Base-by-base conservation (phyloP, 2,797 vertebrate genomes). In the Mormyrus hasselquistii region DNA sequence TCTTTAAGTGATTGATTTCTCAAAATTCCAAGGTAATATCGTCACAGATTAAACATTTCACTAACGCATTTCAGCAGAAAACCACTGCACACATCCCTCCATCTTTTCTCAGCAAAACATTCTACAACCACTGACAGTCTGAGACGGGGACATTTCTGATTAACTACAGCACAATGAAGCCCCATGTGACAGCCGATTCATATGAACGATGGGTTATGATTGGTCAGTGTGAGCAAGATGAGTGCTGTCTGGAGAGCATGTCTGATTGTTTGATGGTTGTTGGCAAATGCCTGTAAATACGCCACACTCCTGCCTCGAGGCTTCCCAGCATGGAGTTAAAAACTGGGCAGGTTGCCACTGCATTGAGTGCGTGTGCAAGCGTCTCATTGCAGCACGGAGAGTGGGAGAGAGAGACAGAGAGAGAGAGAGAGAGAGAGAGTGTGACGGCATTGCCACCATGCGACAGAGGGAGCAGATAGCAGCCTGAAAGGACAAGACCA, bases 381-480 rank as follows among this genome's bases (percentile, higher is more conserved):
- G 4, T 59, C 59, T 49, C 16, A 19, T 22, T 49, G 65, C 50
- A 52, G 82, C 8, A 62, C 19, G 34, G n/a, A 55, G 92, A 90
- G 93, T 91, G 92, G 92, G 91, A 91, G 89, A 65, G 88, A 88
- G 88, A 55, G 89, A 82, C 69, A 57, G 49, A 59, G 29, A 50
- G 84, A 87, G 55, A 73, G 87, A 47, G 65, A 22, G 29, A 34
- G 55, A n/a, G 55, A 50, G 38, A 87, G 89, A 76, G 57, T 59
- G 55, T 86, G 89, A 89, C 88, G 86, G 49, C 22, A 90, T 89
- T 82, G 88, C 92, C 82, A 91, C 89, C 87, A 52, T 50, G 55
- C 90, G 52, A 89, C 91, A 91, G 87, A 19, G 57, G 86, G 88
- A 91, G 91, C 88, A 90, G 88, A 90, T 59, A 89, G 91, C 90